Evolutionary conservation across 2,888 invertebrate species (phyloP), one percentile per base, ranked within the genome.

Genomic region (Tetragonula carbonaria): DNA sequence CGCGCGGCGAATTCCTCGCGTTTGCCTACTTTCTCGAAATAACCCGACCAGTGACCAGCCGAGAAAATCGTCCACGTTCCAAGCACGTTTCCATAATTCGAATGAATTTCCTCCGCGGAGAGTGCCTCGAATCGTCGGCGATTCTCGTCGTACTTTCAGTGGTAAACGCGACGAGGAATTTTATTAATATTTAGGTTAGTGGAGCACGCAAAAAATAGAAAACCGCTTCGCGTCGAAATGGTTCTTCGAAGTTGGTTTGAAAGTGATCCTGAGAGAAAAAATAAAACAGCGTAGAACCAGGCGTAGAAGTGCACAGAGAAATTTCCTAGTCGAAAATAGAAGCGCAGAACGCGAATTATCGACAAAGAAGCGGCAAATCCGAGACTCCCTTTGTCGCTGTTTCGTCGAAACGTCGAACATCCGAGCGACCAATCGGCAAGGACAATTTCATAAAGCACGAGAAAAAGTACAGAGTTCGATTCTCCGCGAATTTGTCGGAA

Each of bases 1-100:
- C 84, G 73, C 80, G 68, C 80, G 59, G 45, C 45, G 74, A 78
- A 87, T 86, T 80, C 86, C 86, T 18, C 50, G 82, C 63, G 63
- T 85, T 87, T 82, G 84, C 85, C 87, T 72, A 86, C 78, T 86
- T 87, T 82, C 84, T 84, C 74, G 75, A 87, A 87, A 87, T 87
- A 86, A 80, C 78, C 76, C 50, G 50, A 51, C 38, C 45, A 59
- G 23, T 75, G 68, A 66, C 75, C 57, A 55, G n/a, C 74, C 80
- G 45, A 65, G 75, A 59, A 74, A 75, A 59, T 84, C 62, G 28
- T 38, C 16, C 28, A 72, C 74, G 53, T 67, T 68, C 45, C 28
- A 23, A 11, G 11, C 55, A 23, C 53, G 59, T 83, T 81, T 73
- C 65, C 68, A 38, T 38, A 45, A 45, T 45, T n/a, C 62, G 8